Conservation (phyloP, 2,113 vertebrate genomes). For the Miniopterus natalensis region DNA sequence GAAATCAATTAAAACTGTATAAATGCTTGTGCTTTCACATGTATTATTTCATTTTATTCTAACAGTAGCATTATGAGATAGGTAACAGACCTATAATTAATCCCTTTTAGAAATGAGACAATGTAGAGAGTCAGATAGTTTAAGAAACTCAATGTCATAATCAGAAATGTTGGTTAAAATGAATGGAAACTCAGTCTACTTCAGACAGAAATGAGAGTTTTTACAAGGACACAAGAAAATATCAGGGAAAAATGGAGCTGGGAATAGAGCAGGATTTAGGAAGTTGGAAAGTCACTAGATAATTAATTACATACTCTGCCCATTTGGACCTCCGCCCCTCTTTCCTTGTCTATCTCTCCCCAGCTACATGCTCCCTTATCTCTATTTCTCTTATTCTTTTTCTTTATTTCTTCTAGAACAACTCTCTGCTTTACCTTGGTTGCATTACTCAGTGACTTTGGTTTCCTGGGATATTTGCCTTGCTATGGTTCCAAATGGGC, state of each 20-base stretch:
- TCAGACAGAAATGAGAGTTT: background rate
- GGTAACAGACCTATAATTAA: background rate
- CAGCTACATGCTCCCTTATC: background rate
- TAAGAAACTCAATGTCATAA: background rate
- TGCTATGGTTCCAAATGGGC: background rate
- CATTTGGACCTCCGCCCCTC: accelerated
- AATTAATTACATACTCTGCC: background rate
- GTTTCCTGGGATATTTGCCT: background rate
- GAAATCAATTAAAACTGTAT: slow-evolving; percentile 8
- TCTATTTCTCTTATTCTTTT: background rate
- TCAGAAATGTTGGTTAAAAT: background rate
- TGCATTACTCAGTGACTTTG: background rate
- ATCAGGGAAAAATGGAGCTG: background rate
- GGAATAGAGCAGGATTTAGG: background rate
- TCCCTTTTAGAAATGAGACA: slow-evolving; percentile 17
- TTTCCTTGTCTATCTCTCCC: background rate
- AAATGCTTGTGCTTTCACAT: background rate
- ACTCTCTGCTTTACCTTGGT: background rate
- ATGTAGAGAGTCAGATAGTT: background rate
- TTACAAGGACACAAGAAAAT: background rate
- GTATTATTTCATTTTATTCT: slow-evolving; percentile 13
- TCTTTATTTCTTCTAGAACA: background rate
- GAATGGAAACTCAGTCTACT: background rate
- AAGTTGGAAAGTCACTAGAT: background rate
- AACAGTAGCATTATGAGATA: background rate